Evolutionary conservation across 2,888 invertebrate genomes (phyloP).

Genomic region (Polia nebulosa): DNA sequence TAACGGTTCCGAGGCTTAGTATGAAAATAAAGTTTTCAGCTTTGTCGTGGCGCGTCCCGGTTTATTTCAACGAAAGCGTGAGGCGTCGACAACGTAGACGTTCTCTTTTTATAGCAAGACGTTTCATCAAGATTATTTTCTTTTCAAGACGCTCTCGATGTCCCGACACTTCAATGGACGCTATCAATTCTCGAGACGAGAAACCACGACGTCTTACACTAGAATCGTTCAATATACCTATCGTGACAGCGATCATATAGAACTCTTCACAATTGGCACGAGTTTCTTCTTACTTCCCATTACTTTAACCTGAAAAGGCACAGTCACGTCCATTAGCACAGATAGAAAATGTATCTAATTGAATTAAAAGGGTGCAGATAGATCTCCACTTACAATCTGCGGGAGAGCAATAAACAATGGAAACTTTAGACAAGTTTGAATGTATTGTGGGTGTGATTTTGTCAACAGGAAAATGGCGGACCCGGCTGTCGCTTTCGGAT

Average conservation of each 20-base stretch:
- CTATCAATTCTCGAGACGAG: slow-evolving; percentile 76
- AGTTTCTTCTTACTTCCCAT: slow-evolving; percentile 32
- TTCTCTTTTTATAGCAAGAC: slow-evolving; percentile 82
- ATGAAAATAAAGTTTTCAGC: slow-evolving; percentile 81
- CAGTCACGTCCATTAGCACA: slow-evolving; percentile 68
- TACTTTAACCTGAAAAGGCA: slow-evolving; percentile 51
- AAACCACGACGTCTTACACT: slow-evolving; percentile 60
- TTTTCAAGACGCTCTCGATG: slow-evolving; percentile 80
- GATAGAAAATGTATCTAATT: slow-evolving; percentile 71
- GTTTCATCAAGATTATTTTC: slow-evolving; percentile 88
- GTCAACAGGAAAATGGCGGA: slow-evolving; percentile 90
- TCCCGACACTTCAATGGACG: slow-evolving; percentile 75
- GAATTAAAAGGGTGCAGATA: slow-evolving; percentile 77
- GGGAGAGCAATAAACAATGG: slow-evolving; percentile 83
- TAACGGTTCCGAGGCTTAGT: slow-evolving; percentile 74
- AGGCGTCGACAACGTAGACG: slow-evolving; percentile 74
- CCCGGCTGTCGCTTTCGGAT: slow-evolving; percentile 84
- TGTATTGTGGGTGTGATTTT: slow-evolving; percentile 88
- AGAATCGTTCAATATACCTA: slow-evolving; percentile 51
- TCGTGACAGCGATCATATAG: slow-evolving; percentile 54
- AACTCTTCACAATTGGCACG: slow-evolving; percentile 39
- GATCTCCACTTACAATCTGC: slow-evolving; percentile 78
- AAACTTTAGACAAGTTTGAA: slow-evolving; percentile 88
- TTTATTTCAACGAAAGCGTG: slow-evolving; percentile 76
- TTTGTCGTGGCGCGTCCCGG: slow-evolving; percentile 75